Evolutionary conservation across 2,888 invertebrate species (phyloP).

Genomic region (Aproaerema taeniolella): DNA sequence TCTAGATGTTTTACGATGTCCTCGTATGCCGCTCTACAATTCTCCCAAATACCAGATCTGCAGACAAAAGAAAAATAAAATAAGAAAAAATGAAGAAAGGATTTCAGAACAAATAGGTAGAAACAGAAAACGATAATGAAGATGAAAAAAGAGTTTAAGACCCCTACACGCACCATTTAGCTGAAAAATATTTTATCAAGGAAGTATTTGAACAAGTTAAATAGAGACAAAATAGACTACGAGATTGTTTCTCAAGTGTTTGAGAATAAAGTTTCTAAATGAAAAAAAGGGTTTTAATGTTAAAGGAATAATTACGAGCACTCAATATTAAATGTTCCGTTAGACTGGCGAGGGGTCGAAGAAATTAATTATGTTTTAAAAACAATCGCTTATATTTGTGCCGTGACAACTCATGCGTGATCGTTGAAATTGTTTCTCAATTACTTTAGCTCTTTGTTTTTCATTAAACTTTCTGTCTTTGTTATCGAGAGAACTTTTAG

Average conservation of each 20-base stretch:
- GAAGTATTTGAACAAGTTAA: slow-evolving; percentile 17
- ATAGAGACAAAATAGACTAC: slow-evolving; percentile 39
- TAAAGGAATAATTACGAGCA: slow-evolving; percentile 74
- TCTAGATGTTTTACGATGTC: slow-evolving; percentile 96
- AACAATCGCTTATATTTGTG: slow-evolving; percentile 74
- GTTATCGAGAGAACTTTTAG: slow-evolving; percentile 26
- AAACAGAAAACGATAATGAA: slow-evolving; percentile 30
- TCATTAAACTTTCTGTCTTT: slow-evolving; percentile 62
- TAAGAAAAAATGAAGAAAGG: slow-evolving; percentile 53
- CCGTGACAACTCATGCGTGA: slow-evolving; percentile 70
- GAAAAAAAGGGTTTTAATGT: slow-evolving; percentile 63
- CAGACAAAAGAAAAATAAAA: slow-evolving; percentile 68
- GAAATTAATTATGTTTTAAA: slow-evolving; percentile 76
- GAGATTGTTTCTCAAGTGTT: slow-evolving; percentile 42
- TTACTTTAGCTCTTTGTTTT: slow-evolving; percentile 72
- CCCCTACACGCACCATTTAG: neutral
- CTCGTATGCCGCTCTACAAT: slow-evolving; percentile 95
- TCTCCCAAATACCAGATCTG: slow-evolving; percentile 95
- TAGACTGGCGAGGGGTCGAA: slow-evolving; percentile 63
- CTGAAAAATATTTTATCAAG: slow-evolving; percentile 7
- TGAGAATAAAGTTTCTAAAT: slow-evolving; percentile 53
- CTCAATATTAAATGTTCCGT: slow-evolving; percentile 77
- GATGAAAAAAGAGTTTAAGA: slow-evolving; percentile 25
- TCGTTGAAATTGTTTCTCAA: slow-evolving; percentile 72
- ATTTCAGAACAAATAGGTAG: slow-evolving; percentile 32